Percentiles rank a stretch among this genome's conserved stretches.
phyloP scores from a whole-genome alignment of 2,113 vertebrate genomes.

The Orthonyx spaldingii region DNA sequence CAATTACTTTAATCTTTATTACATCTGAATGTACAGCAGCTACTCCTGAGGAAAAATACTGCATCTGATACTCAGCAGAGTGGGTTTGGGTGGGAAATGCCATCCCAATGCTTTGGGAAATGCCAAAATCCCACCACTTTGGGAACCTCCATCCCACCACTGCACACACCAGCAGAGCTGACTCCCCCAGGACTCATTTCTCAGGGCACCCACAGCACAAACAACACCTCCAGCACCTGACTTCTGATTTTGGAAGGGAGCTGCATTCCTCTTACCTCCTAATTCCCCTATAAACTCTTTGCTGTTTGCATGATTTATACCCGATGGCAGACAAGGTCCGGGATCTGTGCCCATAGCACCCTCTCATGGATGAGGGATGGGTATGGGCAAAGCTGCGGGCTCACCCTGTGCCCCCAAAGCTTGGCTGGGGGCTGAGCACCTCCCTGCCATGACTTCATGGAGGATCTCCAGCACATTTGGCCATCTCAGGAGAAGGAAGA shows the following conservation, averaged over 20 bases:
- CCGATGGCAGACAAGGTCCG: neutral
- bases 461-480: neutral
- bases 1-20: conserved; percentile 28
- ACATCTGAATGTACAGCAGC: neutral
- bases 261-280: neutral
- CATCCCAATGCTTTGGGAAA: neutral
- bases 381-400: too few species aligned
- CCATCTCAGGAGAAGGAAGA: neutral
- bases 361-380: neutral
- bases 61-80: neutral
- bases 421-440: neutral
- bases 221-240: neutral
- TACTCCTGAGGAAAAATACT: neutral
- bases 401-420: neutral
- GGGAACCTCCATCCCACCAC: neutral
- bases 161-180: neutral
- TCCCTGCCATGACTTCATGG: accelerated
- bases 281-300: neutral
- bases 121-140: neutral
- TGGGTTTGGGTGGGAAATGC: neutral
- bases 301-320: neutral
- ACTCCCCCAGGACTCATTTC: neutral
- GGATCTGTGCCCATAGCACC: neutral
- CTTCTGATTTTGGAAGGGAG: neutral
- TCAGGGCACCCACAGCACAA: neutral